A percentile compares a stretch with the other conserved stretches of the same genome.
Evolutionary conservation across 92 coral and sea anemone species (phyloP).

Genomic region (Paragorgia papillata): DNA sequence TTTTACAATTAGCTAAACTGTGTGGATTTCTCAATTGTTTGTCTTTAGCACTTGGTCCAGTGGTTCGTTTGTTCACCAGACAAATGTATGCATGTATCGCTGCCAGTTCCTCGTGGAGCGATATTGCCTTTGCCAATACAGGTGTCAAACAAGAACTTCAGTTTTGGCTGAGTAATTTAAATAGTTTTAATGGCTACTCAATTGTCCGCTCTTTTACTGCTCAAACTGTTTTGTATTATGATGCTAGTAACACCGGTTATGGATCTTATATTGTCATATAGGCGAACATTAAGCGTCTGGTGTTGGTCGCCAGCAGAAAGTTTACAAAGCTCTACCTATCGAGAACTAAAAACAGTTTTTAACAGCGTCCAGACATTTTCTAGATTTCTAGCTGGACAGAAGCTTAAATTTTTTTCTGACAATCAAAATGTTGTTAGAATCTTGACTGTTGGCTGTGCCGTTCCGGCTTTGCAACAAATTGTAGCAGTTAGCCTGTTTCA

Average conservation of each 20-base stretch:
- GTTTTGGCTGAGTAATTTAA: constrained; percentile 15
- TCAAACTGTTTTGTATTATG: constrained; percentile 7
- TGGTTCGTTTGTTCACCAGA: not conserved
- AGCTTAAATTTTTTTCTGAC: constrained; percentile 50
- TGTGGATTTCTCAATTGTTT: constrained; percentile 10
- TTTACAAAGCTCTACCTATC: constrained; percentile 1
- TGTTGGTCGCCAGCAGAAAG: not conserved
- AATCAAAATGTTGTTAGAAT: constrained; percentile 50
- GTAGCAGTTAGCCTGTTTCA: constrained; percentile 40
- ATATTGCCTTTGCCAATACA: not conserved
- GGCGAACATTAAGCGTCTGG: not conserved
- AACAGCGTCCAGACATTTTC: not conserved
- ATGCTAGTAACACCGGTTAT: constrained; percentile 17
- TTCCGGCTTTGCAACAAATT: constrained; percentile 40
- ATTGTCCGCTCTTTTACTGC: constrained; percentile 18
- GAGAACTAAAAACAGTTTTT: not conserved
- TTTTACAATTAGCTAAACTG: constrained; percentile 4
- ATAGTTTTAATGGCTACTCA: constrained; percentile 7
- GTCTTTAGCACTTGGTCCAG: not conserved
- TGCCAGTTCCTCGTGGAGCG: not conserved
- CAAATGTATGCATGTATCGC: not conserved
- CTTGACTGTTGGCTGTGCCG: constrained; percentile 27
- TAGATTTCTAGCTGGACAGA: not conserved
- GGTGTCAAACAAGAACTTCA: constrained; percentile 20
- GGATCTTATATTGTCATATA: not conserved